These are phyloP conservation scores for Bombus polaris DNA, from an alignment of 1,140 invertebrate species.

Conservation along the genomic window DNA sequence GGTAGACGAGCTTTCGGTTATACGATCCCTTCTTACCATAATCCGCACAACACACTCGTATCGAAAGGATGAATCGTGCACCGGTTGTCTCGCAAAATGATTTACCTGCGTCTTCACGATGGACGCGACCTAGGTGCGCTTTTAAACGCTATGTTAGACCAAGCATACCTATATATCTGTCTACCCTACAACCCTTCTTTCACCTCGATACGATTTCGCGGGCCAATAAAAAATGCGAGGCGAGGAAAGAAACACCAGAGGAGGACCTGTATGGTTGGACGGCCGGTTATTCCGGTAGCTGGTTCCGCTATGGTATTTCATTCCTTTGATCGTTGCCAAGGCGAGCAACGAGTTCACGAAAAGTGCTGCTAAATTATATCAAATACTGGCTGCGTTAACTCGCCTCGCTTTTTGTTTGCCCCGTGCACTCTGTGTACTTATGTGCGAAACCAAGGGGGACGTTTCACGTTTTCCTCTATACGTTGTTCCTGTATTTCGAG, in stretches of 20 bases:
- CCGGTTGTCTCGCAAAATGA: constrained; percentile 56
- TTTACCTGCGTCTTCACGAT: constrained; percentile 58
- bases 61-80: constrained; percentile 63
- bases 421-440: constrained; percentile 21
- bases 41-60: constrained; percentile 6
- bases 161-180: constrained; percentile 46
- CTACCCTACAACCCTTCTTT: constrained; percentile 44
- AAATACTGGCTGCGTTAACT: constrained; percentile 62
- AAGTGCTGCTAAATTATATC: constrained; percentile 72
- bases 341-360: constrained; percentile 34
- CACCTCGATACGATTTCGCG: not conserved
- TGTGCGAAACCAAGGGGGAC: constrained; percentile 51
- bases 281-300: constrained; percentile 73
- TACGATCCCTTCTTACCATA: constrained; percentile 33
- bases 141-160: constrained; percentile 43
- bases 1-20: constrained; percentile 37
- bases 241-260: constrained; percentile 4
- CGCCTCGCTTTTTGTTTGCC: constrained; percentile 48
- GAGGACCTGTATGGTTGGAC: constrained; percentile 65
- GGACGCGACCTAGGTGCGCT: not conserved
- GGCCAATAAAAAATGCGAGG: not conserved
- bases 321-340: constrained; percentile 34
- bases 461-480: constrained; percentile 9
- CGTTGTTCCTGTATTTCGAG: constrained; percentile 45
- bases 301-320: constrained; percentile 62